These are phyloP conservation scores for Sarcophaga variegata DNA, from an alignment of 2,888 invertebrate species.

Conservation along the genomic window DNA sequence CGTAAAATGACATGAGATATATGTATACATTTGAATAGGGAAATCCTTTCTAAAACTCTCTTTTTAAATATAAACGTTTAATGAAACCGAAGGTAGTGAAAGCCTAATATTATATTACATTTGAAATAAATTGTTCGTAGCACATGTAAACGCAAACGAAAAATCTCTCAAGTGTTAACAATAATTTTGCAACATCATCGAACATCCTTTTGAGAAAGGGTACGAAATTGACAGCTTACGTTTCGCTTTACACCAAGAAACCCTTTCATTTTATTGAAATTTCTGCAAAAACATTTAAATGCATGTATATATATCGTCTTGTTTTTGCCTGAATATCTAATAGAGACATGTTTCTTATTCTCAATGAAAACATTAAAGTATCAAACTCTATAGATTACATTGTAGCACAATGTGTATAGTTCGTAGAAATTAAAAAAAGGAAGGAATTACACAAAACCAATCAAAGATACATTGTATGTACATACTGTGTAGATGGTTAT, in stretches of 20 bases:
- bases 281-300: constrained; percentile 23
- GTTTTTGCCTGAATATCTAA: background rate
- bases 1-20: background rate
- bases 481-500: no score
- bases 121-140: constrained; percentile 11
- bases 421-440: background rate
- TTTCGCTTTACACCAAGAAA: constrained; percentile 35
- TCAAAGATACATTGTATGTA: no score
- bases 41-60: constrained; percentile 19
- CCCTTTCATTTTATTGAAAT: constrained; percentile 14
- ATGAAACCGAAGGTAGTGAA: constrained; percentile 32
- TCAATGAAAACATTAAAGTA: constrained; percentile 23
- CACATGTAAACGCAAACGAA: background rate
- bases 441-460: background rate
- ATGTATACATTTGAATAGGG: background rate
- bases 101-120: constrained; percentile 51
- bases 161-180: constrained; percentile 34
- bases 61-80: constrained; percentile 44
- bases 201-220: constrained; percentile 1
- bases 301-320: background rate
- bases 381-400: constrained; percentile 27
- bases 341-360: constrained; percentile 26
- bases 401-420: constrained; percentile 25
- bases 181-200: constrained; percentile 9
- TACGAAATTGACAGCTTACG: constrained; percentile 26